phyloP scores from a whole-genome alignment of 2,113 vertebrate genomes.

The Rhadina sibilatrix region DNA sequence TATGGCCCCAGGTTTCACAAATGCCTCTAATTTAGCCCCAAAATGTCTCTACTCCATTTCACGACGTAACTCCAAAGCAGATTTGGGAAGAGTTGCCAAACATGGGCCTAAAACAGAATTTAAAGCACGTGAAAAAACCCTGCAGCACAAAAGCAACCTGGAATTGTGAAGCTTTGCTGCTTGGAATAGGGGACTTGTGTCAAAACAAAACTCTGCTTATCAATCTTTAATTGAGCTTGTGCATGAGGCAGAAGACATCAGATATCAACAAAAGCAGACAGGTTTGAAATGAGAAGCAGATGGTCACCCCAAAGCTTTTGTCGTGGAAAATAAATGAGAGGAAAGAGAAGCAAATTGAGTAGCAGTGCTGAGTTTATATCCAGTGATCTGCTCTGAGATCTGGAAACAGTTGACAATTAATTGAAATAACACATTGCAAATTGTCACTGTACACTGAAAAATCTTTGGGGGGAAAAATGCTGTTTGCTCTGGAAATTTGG shows the following conservation, averaged over 20 bases:
- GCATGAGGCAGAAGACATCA: background rate
- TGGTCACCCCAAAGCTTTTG: conserved; percentile 47
- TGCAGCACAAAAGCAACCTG: background rate
- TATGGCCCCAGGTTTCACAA: background rate
- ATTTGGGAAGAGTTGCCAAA: background rate
- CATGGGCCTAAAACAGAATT: background rate
- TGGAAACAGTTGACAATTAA: conserved; percentile 72
- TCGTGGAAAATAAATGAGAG: conserved; percentile 58
- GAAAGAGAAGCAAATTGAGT: conserved; percentile 49
- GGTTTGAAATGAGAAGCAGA: conserved; percentile 65
- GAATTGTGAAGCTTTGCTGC: background rate
- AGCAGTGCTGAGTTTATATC: conserved; percentile 49
- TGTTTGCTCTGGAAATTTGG: conserved; percentile 72
- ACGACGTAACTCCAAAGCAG: background rate
- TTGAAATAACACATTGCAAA: conserved; percentile 72
- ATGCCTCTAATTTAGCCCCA: background rate
- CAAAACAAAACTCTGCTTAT: background rate
- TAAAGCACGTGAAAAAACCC: background rate
- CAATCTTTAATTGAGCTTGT: background rate
- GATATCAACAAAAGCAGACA: conserved; percentile 56
- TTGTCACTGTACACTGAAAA: conserved; percentile 68
- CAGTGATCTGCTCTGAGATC: conserved; percentile 50
- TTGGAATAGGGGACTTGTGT: background rate
- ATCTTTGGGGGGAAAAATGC: conserved; percentile 43
- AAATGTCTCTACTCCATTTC: background rate